Conservation (phyloP, 2,113 vertebrate species). For the Erythrolamprus reginae region DNA sequence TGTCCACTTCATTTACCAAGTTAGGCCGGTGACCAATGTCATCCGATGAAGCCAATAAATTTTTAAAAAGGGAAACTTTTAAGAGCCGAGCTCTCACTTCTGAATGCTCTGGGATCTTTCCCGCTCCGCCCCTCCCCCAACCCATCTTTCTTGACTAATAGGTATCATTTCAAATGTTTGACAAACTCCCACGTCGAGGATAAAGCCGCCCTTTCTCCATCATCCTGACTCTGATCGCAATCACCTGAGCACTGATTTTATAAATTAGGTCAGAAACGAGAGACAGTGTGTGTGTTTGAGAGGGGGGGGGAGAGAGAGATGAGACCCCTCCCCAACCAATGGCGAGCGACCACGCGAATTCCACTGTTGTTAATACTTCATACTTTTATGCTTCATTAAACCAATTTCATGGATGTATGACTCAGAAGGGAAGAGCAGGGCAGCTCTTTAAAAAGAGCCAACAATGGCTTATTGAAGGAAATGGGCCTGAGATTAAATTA, state of each 20-base stretch:
- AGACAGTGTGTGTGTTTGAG: too few species aligned
- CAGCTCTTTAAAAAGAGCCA: slow-evolving; percentile 76
- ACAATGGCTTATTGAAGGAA: slow-evolving; percentile 99
- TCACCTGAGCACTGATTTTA: slow-evolving; percentile 94
- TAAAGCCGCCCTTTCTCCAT: slow-evolving; percentile 89
- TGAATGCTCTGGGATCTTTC: slow-evolving; percentile 58
- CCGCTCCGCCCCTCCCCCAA: background rate
- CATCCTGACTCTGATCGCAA: slow-evolving; percentile 94
- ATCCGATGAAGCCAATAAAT: background rate
- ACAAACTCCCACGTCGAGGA: slow-evolving; percentile 75
- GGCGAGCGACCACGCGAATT: slow-evolving; percentile 94
- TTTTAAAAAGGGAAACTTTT: too few species aligned
- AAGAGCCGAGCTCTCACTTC: slow-evolving; percentile 38
- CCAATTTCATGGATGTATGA: slow-evolving; percentile 99
- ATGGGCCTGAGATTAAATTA: slow-evolving; percentile 98
- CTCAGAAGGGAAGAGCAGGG: slow-evolving; percentile 96
- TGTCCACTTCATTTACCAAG: background rate
- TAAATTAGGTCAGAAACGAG: slow-evolving; percentile 93
- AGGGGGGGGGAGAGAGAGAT: too few species aligned
- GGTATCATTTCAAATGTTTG: slow-evolving; percentile 76
- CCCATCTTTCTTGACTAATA: slow-evolving; percentile 68
- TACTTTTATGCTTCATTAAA: slow-evolving; percentile 99
- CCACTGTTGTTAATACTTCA: slow-evolving; percentile 98
- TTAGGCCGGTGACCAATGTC: background rate
- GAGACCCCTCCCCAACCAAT: slow-evolving; percentile 76